Evolutionary conservation across 2,797 vertebrate genomes (phyloP).

Genomic region (Heterohyrax brucei): DNA sequence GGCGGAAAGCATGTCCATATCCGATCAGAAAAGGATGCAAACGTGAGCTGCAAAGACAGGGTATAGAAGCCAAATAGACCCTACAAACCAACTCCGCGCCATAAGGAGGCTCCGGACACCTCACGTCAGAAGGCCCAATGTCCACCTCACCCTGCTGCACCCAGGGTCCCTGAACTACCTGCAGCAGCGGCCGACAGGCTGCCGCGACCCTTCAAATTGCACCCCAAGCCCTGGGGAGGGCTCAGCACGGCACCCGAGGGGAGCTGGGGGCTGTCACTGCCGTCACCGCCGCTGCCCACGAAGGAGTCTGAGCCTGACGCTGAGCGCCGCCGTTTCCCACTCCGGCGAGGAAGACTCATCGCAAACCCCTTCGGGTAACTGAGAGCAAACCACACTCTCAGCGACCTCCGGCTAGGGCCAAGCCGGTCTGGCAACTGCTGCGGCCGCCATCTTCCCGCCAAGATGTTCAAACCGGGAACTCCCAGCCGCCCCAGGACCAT

Average conservation of each 20-base stretch:
- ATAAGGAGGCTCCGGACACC: neutral
- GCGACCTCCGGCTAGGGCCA: neutral
- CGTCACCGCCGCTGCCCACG: constrained; percentile 64
- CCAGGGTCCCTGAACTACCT: neutral
- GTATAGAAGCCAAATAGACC: neutral
- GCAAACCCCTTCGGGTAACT: neutral
- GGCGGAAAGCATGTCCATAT: neutral
- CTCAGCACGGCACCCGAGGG: constrained; percentile 92
- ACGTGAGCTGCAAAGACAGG: neutral
- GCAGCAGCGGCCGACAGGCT: neutral
- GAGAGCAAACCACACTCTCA: neutral
- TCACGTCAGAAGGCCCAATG: accelerated
- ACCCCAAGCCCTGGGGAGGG: constrained; percentile 93
- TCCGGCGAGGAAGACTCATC: constrained; percentile 55
- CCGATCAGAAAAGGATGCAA: neutral
- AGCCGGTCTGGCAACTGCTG: accelerated
- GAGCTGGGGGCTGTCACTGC: constrained; percentile 76
- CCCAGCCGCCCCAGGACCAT: constrained; percentile 74
- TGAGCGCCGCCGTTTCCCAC: neutral
- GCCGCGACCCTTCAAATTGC: constrained; percentile 81
- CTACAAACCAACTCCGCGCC: neutral
- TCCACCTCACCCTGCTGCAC: neutral
- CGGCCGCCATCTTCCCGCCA: constrained; percentile 84
- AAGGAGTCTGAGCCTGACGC: constrained; percentile 74
- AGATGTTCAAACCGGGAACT: constrained; percentile 83